phyloP scores from a whole-genome alignment of 2,888 invertebrate species.

The Perithous albicinctus region DNA sequence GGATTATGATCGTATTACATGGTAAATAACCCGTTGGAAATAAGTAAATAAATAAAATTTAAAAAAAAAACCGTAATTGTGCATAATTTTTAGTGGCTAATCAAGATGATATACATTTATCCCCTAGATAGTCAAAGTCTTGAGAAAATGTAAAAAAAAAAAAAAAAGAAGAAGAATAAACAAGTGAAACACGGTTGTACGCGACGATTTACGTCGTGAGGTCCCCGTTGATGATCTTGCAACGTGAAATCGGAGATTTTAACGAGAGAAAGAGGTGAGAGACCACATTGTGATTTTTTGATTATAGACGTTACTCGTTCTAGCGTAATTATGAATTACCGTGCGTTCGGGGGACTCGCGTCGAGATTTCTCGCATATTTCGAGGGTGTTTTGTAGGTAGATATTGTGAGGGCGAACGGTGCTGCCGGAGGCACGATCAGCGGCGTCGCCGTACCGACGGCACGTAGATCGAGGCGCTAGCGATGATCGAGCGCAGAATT shows the following conservation, averaged over 20 bases:
- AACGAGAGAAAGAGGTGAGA: conserved; percentile 61
- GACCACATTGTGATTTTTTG: conserved; percentile 78
- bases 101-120: conserved; percentile 71
- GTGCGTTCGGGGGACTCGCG: conserved; percentile 56
- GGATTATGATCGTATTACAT: conserved; percentile 68
- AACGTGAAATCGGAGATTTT: conserved; percentile 36
- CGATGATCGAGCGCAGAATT: conserved; percentile 32
- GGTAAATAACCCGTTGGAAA: conserved; percentile 70
- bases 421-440: conserved; percentile 17
- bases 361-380: conserved; percentile 32
- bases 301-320: conserved; percentile 74
- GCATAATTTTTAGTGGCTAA: conserved; percentile 80
- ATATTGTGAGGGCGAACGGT: neutral
- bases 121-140: conserved; percentile 78
- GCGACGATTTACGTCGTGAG: conserved; percentile 36
- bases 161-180: conserved; percentile 58
- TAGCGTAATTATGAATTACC: conserved; percentile 72
- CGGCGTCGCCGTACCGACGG: conserved; percentile 28
- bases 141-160: conserved; percentile 67
- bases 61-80: conserved; percentile 70
- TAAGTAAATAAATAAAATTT: conserved; percentile 68
- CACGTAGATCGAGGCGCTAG: conserved; percentile 38
- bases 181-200: conserved; percentile 66
- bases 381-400: conserved; percentile 38
- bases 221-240: conserved; percentile 19